These are phyloP conservation scores for Megalops atlanticus DNA, from an alignment of 2,113 vertebrate genomes.

Conservation along the genomic window DNA sequence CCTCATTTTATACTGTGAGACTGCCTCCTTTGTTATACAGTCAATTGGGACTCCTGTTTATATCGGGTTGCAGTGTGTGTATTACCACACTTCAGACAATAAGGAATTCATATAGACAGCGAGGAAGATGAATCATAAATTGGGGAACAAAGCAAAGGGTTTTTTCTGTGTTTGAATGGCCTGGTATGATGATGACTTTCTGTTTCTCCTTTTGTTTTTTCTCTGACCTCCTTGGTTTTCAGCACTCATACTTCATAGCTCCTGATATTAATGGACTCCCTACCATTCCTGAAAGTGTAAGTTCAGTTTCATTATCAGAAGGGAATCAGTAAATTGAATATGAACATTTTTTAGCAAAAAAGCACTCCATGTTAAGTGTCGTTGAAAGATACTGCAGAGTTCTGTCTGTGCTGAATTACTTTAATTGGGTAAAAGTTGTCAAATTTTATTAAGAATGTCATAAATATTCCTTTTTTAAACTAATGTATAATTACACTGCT, in stretches of 20 bases:
- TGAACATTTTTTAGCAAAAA: not conserved
- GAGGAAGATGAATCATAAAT: constrained; percentile 69
- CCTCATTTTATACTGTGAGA: constrained; percentile 63
- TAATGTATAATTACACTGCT: not conserved
- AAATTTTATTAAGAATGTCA: constrained; percentile 4
- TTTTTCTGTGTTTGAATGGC: constrained; percentile 45
- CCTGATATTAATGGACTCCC: constrained; percentile 94
- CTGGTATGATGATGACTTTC: constrained; percentile 60
- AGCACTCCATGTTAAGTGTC: not conserved
- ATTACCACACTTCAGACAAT: constrained; percentile 65
- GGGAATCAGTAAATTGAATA: not conserved
- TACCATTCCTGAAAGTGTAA: constrained; percentile 97
- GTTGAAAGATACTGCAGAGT: not conserved
- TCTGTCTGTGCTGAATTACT: not conserved
- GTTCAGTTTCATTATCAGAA: constrained; percentile 61
- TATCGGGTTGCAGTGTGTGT: constrained; percentile 23
- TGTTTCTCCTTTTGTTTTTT: constrained; percentile 27
- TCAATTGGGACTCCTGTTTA: not conserved
- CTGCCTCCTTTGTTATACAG: constrained; percentile 47
- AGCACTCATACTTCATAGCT: constrained; percentile 97
- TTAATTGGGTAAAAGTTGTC: constrained; percentile 7
- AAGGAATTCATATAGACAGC: constrained; percentile 71
- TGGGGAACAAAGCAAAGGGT: constrained; percentile 66
- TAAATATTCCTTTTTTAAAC: constrained; percentile 10
- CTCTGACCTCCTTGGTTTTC: constrained; percentile 47